These are phyloP conservation scores for Hyperoplus lanceolatus DNA, from an alignment of 2,797 vertebrate genomes.

Conservation along the genomic window DNA sequence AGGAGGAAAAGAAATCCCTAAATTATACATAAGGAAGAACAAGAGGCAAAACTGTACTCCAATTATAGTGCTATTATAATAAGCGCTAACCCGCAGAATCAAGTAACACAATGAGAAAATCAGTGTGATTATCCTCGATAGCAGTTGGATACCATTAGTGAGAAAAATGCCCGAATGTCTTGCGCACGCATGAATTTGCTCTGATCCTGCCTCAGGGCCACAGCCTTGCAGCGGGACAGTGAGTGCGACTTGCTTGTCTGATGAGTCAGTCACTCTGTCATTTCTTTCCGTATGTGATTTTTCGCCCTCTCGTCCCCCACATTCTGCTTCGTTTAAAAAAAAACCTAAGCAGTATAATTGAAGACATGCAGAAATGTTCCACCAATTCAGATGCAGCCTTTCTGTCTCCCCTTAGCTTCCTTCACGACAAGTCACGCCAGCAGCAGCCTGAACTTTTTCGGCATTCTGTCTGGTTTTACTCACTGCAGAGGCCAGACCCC, in stretches of 20 bases:
- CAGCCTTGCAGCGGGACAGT: constrained; percentile 47
- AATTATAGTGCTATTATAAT: constrained; percentile 55
- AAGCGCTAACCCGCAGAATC: constrained; percentile 48
- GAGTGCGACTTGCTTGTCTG: constrained; percentile 51
- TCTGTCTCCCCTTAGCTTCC: constrained; percentile 24
- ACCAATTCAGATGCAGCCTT: constrained; percentile 24
- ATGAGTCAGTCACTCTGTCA: constrained; percentile 72
- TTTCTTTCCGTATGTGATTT: constrained; percentile 53
- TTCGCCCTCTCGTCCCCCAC: constrained; percentile 27
- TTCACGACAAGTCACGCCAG: constrained; percentile 4
- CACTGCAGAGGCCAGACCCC: not conserved
- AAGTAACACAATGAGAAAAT: constrained; percentile 72
- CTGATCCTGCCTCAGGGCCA: constrained; percentile 53
- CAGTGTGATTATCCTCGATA: constrained; percentile 68
- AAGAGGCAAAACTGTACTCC: constrained; percentile 49
- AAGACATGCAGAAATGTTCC: constrained; percentile 27
- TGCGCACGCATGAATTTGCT: constrained; percentile 56
- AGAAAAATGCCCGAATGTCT: constrained; percentile 49
- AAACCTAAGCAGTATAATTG: constrained; percentile 40
- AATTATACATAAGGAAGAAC: constrained; percentile 33
- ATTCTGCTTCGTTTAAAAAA: constrained; percentile 8
- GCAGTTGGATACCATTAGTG: constrained; percentile 71
- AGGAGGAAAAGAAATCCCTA: constrained; percentile 24
- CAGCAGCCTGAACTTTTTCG: constrained; percentile 31
- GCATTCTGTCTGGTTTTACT: constrained; percentile 25